Base-by-base conservation (phyloP, 2,888 invertebrate genomes). In the Apamea sordens region DNA sequence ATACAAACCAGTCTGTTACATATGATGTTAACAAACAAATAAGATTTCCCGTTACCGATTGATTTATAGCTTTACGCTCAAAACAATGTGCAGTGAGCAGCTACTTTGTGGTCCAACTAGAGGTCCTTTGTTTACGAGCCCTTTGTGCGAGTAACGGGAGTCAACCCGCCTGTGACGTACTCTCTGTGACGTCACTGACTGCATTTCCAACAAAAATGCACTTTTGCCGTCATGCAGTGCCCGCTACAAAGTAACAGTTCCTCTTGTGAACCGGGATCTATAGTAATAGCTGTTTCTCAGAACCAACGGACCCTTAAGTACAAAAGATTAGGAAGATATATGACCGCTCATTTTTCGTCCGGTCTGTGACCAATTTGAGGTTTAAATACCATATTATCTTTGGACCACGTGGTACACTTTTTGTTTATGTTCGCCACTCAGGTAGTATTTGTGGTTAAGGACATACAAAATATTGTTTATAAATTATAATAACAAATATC, bases 231-330 rank as follows among this genome's bases (percentile, higher is more conserved):
- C 94, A 93, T 90, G 90, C 93, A 88, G 92, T 89, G 69, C 86
- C 94, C 94, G 94, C 93, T 95, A 94, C 90, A 89, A 91, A 91
- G 89, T 96, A 97, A 97, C 96, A 95, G 96, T 95, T 94, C 92
- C 93, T 94, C 91, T 95, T 93, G 97, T 97, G 94, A 96, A 96
- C 94, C 95, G 95, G 95, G 95, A 95, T 90, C 94, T 91, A 92
- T 94, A 94, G 94, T 95, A 93, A 92, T 92, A 89, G 88, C 87
- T 90, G 90, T 89, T 96, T 96, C 95, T 93, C 73, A 91, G 96
- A 96, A 96, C 89, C 85, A 94, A 94, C 93, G 94, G 94, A 90
- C 93, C 92, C 89, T 90, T 88, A 76, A 92, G 92, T 93, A 96
- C 95, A 96, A 96, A 94, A 92, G 92, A 89, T 90, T 89, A 88